Base-by-base conservation (phyloP, 2,797 vertebrate genomes). In the Alauda arvensis region DNA sequence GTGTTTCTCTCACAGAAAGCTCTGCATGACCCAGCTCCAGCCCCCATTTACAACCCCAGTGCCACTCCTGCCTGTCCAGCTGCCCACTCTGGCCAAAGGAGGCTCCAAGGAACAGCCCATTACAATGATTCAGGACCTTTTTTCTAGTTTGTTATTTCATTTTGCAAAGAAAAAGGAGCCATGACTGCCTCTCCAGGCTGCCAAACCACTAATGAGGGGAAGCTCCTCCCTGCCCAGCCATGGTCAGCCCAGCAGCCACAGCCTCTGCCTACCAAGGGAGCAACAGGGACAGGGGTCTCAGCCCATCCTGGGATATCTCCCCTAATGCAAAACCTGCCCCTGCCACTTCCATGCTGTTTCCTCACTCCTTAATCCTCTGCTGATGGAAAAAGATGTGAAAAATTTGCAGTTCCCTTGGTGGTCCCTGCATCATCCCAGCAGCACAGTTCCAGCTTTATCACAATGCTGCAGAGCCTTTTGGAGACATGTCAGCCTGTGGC, bases 191-290 rank as follows among this genome's bases (percentile, higher is more conserved):
- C 65, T 69, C 57, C 45, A 1, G 40, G 33, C 66, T 94, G 92
- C 84, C 84, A 93, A 94, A 87, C 81, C 57, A 8, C 62, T 75
- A 82, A 85, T 9, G 23, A 62, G 29, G 71, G 71, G 70, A 93
- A 90, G 45, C 62, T 91, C 65, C 72, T 92, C 82, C 62, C 51
- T 77, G 74, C 71, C 40, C 60, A 67, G 67, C 33, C 88, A 66
- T 0, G 0, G 49, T 79, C 42, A 78, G 42, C 61, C 5, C 2
- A 24, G 51, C 49, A 52, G 76, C 37, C 76, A 40, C 26, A 68
- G 52, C 33, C 40, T 2, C 1, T 40, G 70, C 28, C 21, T 25
- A 8, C 23, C 0, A 1, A 66, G 25, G n/a, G 10, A n/a, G 20
- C 20, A 91, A 48, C 0, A 0, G 24, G 39, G 16, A 77, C 48